Conservation (phyloP, 2,113 vertebrate genomes). For the Naja naja region DNA sequence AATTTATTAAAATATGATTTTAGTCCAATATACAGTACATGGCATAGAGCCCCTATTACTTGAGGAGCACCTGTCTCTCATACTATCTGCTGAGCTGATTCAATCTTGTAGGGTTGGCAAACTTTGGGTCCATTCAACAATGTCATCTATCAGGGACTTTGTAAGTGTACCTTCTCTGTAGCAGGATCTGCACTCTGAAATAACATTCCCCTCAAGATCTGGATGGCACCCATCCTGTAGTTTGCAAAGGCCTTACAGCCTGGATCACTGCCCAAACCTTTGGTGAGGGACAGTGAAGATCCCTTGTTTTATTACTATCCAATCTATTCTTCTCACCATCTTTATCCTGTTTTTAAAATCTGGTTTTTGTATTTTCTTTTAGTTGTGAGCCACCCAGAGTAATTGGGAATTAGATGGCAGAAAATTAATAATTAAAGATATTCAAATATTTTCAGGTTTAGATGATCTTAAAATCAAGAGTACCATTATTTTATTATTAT, state of each 20-base stretch:
- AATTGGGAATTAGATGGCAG: not conserved
- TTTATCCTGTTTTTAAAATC: not conserved
- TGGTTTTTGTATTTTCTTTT: not conserved
- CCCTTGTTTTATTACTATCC: not conserved
- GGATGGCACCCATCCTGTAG: not conserved
- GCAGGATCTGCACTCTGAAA: not conserved
- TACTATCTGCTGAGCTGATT: not conserved
- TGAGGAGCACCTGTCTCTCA: not conserved
- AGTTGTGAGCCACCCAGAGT: not conserved
- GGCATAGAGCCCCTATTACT: not conserved
- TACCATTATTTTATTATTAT: not conserved
- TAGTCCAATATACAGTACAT: not conserved
- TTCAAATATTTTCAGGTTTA: not conserved
- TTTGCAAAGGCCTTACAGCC: not conserved
- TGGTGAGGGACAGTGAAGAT: not conserved
- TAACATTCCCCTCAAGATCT: not conserved
- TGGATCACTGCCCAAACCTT: not conserved
- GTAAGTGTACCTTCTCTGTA: not conserved
- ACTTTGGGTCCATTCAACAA: not conserved
- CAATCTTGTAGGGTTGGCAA: not conserved
- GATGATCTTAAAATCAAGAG: not conserved
- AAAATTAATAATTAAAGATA: not conserved
- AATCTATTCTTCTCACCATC: not conserved
- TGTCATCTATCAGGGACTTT: not conserved
- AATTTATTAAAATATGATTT: not conserved